Conservation (phyloP, 2,113 vertebrate genomes). For the Myotis lucifugus region DNA sequence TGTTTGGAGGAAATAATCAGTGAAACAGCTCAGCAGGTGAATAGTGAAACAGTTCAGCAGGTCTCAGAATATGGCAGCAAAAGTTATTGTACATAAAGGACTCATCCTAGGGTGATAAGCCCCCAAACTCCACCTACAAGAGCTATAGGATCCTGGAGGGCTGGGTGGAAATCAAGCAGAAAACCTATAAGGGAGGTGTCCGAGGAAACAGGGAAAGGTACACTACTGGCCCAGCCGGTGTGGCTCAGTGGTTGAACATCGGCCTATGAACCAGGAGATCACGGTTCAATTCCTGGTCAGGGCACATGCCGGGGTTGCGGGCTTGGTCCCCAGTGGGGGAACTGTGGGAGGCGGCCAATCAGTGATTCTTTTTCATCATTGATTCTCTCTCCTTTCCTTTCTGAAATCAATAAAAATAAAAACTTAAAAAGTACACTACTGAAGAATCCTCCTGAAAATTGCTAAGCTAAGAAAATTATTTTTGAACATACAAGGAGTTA, state of each 20-base stretch:
- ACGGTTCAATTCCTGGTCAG: too few species aligned
- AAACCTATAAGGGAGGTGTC: not conserved
- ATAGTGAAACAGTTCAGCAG: not conserved
- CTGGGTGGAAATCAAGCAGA: not conserved
- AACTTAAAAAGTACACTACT: not conserved
- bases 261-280: too few species aligned
- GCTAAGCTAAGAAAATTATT: not conserved
- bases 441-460: not conserved
- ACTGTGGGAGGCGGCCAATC: too few species aligned
- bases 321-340: too few species aligned
- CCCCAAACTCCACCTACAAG: not conserved
- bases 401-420: not conserved
- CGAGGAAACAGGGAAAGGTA: not conserved
- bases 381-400: not conserved
- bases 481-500: not conserved
- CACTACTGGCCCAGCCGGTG: too few species aligned
- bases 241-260: not conserved
- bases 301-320: too few species aligned
- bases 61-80: too few species aligned
- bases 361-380: not conserved
- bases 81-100: not conserved
- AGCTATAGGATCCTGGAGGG: not conserved
- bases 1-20: not conserved
- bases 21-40: not conserved
- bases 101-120: not conserved